Evolutionary conservation across 2,113 vertebrate species (phyloP).

Genomic region (Polypterus bichir): DNA sequence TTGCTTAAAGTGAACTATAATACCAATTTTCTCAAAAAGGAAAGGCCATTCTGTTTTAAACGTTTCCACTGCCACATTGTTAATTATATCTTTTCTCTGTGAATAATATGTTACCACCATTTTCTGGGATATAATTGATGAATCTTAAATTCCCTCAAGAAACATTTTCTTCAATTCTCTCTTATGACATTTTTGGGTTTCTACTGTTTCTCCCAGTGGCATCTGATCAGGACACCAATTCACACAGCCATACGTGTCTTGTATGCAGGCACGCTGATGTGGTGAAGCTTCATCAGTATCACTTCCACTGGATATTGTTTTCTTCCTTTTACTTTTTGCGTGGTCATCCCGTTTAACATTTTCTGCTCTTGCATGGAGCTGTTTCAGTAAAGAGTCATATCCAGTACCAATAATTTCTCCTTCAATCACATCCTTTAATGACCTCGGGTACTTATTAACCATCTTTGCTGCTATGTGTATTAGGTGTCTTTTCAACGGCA

Average conservation of each 20-base stretch:
- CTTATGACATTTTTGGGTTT: conserved; percentile 15
- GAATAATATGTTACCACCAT: conserved; percentile 13
- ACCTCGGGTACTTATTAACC: conserved; percentile 5
- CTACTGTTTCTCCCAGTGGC: conserved; percentile 10
- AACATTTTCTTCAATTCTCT: conserved; percentile 18
- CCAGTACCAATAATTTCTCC: conserved; percentile 14
- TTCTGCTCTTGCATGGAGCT: conserved; percentile 13
- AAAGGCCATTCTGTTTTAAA: conserved; percentile 13
- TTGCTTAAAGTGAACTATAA: conserved; percentile 13
- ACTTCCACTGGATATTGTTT: conserved; percentile 10
- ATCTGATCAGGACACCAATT: conserved; percentile 11
- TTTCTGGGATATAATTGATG: conserved; percentile 7
- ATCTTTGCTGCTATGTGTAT: conserved; percentile 19
- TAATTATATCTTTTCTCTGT: conserved; percentile 13
- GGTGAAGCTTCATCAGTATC: conserved; percentile 10
- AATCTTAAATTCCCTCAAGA: conserved; percentile 5
- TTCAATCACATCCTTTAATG: conserved; percentile 16
- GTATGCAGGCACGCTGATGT: conserved; percentile 4
- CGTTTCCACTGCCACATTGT: conserved; percentile 2
- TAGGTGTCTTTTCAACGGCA: conserved; percentile 17
- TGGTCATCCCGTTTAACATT: conserved; percentile 12
- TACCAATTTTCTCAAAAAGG: conserved; percentile 10
- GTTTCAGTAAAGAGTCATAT: conserved; percentile 18
- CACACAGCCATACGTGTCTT: conserved; percentile 13
- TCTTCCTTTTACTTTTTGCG: conserved; percentile 12